Conservation (phyloP, 2,888 invertebrate genomes). For the Pristionchus arcanus region DNA sequence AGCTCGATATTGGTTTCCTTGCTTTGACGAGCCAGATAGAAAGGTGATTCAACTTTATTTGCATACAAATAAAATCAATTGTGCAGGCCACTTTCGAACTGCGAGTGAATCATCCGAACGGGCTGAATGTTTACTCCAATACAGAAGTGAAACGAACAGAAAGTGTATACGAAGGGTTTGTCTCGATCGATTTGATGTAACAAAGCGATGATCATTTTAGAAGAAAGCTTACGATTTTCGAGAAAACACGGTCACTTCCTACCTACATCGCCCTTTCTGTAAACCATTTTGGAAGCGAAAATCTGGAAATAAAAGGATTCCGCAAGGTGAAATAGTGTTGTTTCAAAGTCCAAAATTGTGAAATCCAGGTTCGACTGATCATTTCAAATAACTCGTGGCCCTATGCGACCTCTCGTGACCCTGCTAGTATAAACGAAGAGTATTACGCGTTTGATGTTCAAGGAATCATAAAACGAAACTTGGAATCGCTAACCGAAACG, state of each 20-base stretch:
- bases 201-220: background rate
- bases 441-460: too few relatives aligned
- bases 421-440: too few relatives aligned
- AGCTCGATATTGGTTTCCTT: constrained; percentile 5
- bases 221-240: background rate
- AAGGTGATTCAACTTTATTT: background rate
- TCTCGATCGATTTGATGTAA: background rate
- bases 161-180: background rate
- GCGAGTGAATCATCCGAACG: background rate
- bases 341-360: too few relatives aligned
- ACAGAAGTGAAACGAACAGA: background rate
- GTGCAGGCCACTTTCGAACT: background rate
- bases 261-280: background rate
- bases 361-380: too few relatives aligned
- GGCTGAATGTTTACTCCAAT: background rate
- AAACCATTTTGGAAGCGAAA: background rate
- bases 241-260: background rate
- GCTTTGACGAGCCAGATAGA: background rate
- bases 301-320: background rate
- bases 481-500: too few relatives aligned
- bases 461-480: too few relatives aligned
- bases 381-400: too few relatives aligned
- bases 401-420: too few relatives aligned
- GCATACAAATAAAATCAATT: background rate
- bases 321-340: background rate